phyloP scores from a whole-genome alignment of 2,113 vertebrate species.

The Dicrurus megarhynchus region DNA sequence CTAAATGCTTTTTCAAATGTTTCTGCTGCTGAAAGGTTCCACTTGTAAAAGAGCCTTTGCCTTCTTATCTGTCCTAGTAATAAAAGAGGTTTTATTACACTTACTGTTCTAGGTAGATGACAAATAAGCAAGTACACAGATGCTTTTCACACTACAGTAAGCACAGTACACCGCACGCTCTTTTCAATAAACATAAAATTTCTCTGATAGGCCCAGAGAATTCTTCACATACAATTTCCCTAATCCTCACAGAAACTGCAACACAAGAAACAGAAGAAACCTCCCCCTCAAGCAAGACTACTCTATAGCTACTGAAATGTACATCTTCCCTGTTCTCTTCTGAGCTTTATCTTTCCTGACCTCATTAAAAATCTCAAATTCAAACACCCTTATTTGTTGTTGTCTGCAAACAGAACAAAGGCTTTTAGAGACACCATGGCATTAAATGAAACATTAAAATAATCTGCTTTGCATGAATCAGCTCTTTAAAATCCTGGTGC shows the following conservation, averaged over 20 bases:
- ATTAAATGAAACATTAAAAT: background rate
- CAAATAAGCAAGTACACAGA: background rate
- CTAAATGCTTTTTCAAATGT: background rate
- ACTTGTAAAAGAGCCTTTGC: background rate
- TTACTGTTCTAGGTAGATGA: background rate
- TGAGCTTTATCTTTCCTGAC: background rate
- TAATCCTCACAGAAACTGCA: background rate
- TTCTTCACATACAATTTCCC: background rate
- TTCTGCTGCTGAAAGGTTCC: background rate
- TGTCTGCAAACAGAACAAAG: background rate
- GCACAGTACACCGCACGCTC: background rate
- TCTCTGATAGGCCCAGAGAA: background rate
- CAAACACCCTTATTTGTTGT: background rate
- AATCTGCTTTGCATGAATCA: background rate
- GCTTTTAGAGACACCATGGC: background rate
- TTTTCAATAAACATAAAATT: background rate
- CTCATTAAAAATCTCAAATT: background rate
- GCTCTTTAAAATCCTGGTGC: background rate
- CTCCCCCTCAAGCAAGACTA: background rate
- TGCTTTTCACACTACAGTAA: background rate
- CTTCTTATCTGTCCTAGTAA: background rate
- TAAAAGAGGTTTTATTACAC: background rate
- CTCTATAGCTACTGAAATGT: background rate
- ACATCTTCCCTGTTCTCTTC: background rate
- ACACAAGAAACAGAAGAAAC: background rate